Base-by-base conservation (phyloP, 2,113 vertebrate species). In the Onychostoma macrolepis region DNA sequence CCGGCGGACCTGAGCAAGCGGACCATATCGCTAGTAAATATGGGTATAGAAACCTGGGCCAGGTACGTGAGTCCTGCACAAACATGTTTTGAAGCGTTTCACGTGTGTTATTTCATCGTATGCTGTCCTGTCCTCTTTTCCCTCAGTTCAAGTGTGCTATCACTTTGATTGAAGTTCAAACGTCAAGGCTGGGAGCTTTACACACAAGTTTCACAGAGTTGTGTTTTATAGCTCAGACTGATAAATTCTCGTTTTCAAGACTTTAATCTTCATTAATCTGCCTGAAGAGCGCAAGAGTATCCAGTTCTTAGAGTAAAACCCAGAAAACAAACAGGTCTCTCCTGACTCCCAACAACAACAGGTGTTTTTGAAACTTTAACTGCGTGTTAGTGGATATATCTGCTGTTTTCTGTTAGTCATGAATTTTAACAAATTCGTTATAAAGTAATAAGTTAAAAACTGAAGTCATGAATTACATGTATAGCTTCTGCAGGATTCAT, bases 21-120 rank as follows among this genome's bases (percentile, higher is more conserved):
- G 95, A 97, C 90, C 93, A 96, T 91, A 98, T 99, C 92, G 98
- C 98, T 87, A 95, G 93, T 91, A 98, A 97, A 94, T 99, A 99
- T 91, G 98, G 98, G 91, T 99, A 98, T 94, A 94, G 95, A 94
- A 99, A 99, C 93, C 95, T 99, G 91, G 98, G 98, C 94, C 97
- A 99, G 98, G 98, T 99, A 97, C 93, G 88, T 84, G 85, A 88
- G 86, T 19, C 13, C 56, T 21, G 21, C 11, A 19, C 33, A 11
- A 69, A 19, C 10, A 28, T 41, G 48, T 75, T 76, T 19, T n/a
- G 9, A 21, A 56, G 6, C 4, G 10, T 33, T 75, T 72, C 28
- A 9, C 3, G 8, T 15, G 26, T 83, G 28, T 85, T 79, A 41
- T 88, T 28, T 30, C 4, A 19, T 21, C 21, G 56, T n/a, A 28